These are phyloP conservation scores for Caenorhabditis elegans DNA, from an alignment of 1,140 invertebrate species.

Conservation along the genomic window WBcel235 BX284605.5:12394501-12395000, in stretches of 20 bases:
- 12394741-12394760: background rate
- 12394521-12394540: background rate
- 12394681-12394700: background rate
- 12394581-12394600: background rate
- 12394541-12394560: background rate
- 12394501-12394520: background rate
- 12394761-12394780: background rate
- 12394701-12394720: background rate
- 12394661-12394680: background rate
- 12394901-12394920: background rate
- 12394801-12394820: slow-evolving; percentile 16
- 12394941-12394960: background rate
- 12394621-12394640: background rate
- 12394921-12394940: background rate
- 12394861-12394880: background rate
- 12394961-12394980: background rate
- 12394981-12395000: background rate
- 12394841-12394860: background rate
- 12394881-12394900: background rate
- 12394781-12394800: slow-evolving; percentile 27
- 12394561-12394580: too few species aligned
- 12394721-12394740: background rate
- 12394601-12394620: slow-evolving; percentile 18
- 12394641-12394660: background rate
- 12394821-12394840: background rate